Percentiles rank a stretch among this genome's conserved stretches.
Conservation (phyloP, 2,888 invertebrate genomes). For the Euzophera pinguis region DNA sequence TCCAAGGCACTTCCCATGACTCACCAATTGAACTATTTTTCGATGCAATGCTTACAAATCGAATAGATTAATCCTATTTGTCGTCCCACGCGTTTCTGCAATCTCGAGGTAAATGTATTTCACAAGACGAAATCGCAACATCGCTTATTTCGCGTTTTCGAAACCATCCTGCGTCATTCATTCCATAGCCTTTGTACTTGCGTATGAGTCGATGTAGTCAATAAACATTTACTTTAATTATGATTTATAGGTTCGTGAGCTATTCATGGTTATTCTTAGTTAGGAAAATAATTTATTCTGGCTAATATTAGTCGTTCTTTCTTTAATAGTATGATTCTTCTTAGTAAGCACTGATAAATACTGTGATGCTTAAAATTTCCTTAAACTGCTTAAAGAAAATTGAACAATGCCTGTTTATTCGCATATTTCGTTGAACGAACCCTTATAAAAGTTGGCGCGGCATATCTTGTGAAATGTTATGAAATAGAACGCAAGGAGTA, state of each 20-base stretch:
- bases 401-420: constrained; percentile 13
- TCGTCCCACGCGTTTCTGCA: constrained; percentile 75
- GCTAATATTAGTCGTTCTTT: not conserved
- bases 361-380: not conserved
- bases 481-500: constrained; percentile 58
- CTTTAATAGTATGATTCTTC: not conserved
- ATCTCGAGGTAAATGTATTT: constrained; percentile 69
- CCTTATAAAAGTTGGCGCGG: constrained; percentile 48
- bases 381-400: constrained; percentile 1
- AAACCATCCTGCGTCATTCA: constrained; percentile 74
- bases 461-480: constrained; percentile 63
- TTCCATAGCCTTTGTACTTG: constrained; percentile 56
- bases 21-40: constrained; percentile 26
- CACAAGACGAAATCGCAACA: constrained; percentile 75
- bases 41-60: constrained; percentile 47
- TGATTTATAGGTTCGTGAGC: constrained; percentile 3
- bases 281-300: not conserved
- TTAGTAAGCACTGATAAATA: not conserved
- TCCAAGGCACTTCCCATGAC: constrained; percentile 10
- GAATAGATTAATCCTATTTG: constrained; percentile 69
- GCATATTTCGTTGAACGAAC: constrained; percentile 18
- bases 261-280: not conserved
- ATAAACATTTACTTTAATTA: constrained; percentile 12
- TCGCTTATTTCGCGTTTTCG: constrained; percentile 77
- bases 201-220: constrained; percentile 32